These are phyloP conservation scores for Semotilus atromaculatus DNA, from an alignment of 2,797 vertebrate species.

Conservation along the genomic window DNA sequence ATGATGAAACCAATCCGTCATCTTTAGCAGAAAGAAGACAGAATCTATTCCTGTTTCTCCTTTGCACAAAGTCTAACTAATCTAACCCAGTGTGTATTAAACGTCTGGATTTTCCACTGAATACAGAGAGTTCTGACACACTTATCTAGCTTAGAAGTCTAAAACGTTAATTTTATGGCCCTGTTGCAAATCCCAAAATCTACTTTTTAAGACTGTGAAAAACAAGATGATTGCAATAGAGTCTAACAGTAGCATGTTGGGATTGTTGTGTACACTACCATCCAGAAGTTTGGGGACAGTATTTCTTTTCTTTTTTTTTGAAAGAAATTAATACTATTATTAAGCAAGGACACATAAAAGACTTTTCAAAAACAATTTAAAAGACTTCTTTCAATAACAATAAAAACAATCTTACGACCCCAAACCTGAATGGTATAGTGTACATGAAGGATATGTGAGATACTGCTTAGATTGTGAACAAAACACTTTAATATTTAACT, in stretches of 20 bases:
- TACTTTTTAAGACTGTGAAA: not conserved
- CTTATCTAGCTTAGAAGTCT: conserved; percentile 17
- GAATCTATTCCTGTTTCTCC: not conserved
- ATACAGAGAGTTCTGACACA: not conserved
- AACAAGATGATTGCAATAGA: not conserved
- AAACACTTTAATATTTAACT: not conserved
- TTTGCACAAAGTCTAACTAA: not conserved
- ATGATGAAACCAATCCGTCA: conserved; percentile 59
- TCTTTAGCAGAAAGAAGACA: conserved; percentile 43
- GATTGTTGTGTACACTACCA: not conserved
- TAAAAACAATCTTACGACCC: not conserved
- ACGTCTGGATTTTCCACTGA: not conserved
- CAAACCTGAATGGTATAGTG: not conserved
- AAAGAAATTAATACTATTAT: not conserved
- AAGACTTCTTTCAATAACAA: too few relatives aligned
- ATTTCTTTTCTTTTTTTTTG: not conserved
- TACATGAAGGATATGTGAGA: not conserved
- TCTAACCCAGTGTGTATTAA: conserved; percentile 15
- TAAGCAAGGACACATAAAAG: not conserved
- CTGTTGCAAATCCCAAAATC: not conserved
- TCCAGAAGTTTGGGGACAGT: not conserved
- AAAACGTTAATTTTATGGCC: not conserved
- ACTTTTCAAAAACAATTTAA: not conserved
- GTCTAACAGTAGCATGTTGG: not conserved
- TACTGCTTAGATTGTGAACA: not conserved